phyloP scores from a whole-genome alignment of 2,888 invertebrate species.

The Hermaeophaga mercurialis region DNA sequence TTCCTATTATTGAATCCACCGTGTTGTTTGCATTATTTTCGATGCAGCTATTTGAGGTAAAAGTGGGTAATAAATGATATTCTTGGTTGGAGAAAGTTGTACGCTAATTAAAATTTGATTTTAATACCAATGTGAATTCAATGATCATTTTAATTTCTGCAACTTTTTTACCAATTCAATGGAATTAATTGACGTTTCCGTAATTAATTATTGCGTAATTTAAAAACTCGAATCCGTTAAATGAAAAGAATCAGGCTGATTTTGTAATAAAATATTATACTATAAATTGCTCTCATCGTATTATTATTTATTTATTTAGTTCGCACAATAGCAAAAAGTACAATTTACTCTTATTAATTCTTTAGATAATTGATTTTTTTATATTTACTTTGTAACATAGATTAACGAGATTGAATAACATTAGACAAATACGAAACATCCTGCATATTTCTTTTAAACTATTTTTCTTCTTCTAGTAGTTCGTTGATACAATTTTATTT shows the following conservation, averaged over 20 bases:
- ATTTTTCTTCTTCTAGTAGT: no score
- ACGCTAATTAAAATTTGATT: conserved; percentile 11
- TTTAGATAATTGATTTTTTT: no score
- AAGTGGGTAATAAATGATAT: conserved; percentile 13
- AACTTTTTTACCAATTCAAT: background rate
- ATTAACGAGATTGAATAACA: no score
- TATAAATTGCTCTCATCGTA: no score
- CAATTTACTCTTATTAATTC: no score
- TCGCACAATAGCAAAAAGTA: no score
- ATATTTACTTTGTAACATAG: no score
- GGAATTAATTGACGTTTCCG: conserved; percentile 2
- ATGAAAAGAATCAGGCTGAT: background rate
- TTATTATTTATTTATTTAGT: no score
- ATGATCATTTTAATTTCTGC: background rate
- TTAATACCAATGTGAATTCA: background rate
- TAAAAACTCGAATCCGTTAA: background rate
- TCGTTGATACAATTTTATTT: no score
- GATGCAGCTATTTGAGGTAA: conserved; percentile 2
- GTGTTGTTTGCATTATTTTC: conserved; percentile 1
- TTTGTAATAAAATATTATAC: no score
- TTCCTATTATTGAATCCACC: background rate
- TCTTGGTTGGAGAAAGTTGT: conserved; percentile 6
- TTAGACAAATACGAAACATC: no score
- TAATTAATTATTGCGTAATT: background rate
- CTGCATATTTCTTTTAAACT: no score